Evolutionary conservation across 2,888 invertebrate genomes (phyloP).

Genomic region (Eurois occulta): DNA sequence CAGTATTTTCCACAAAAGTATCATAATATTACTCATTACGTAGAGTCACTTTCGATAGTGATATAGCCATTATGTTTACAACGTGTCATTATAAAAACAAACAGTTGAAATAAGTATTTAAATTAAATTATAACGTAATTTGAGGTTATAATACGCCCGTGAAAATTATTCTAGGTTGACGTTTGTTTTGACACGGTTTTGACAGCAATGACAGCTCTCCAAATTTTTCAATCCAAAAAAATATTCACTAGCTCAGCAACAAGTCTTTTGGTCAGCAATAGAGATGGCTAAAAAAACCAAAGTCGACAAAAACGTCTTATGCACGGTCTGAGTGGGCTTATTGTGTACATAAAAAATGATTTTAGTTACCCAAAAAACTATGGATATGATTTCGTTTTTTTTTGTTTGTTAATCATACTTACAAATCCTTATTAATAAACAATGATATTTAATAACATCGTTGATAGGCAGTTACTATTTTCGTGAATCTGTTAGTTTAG

Average conservation of each 20-base stretch:
- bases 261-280: not conserved
- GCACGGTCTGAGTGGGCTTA: too few species aligned
- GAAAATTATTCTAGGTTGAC: conserved; percentile 50
- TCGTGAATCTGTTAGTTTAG: too few species aligned
- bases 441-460: too few species aligned
- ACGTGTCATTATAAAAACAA: conserved; percentile 33
- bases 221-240: not conserved
- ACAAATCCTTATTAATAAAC: too few species aligned
- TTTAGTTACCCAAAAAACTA: too few species aligned
- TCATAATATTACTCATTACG: conserved; percentile 60
- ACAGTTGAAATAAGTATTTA: conserved; percentile 21
- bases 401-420: too few species aligned
- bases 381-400: too few species aligned
- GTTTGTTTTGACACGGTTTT: conserved; percentile 38
- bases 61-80: conserved; percentile 25
- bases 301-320: too few species aligned
- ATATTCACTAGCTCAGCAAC: not conserved
- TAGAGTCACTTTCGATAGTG: conserved; percentile 23
- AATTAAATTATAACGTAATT: conserved; percentile 26
- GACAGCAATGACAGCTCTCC: conserved; percentile 28
- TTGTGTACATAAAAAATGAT: too few species aligned
- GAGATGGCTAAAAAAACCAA: too few species aligned
- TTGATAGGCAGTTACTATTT: too few species aligned
- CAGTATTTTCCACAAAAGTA: conserved; percentile 57
- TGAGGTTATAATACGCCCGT: conserved; percentile 53